Base-by-base conservation (phyloP, 2,113 vertebrate genomes). In the Malurus alboscapulatus region DNA sequence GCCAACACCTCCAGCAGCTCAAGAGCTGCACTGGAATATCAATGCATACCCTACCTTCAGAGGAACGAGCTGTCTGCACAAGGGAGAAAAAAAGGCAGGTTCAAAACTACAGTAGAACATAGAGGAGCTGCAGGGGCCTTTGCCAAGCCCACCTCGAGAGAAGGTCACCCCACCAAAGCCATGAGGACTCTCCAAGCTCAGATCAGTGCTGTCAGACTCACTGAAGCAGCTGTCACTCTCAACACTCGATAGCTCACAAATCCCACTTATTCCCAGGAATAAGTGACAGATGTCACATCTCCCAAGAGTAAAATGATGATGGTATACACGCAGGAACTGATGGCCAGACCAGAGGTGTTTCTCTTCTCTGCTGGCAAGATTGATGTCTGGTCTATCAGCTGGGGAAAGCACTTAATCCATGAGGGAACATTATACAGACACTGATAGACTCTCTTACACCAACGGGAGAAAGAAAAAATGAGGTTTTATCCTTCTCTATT, bases 41-140 rank as follows among this genome's bases (percentile, higher is more conserved):
- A 82, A 48, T 8, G n/a, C 38, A 44, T 4, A 30, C 25, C 44
- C 25, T 16, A 20, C 4, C 66, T 75, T 25, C 61, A 65, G 58
- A 59, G 19, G 74, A 95, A 87, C 1, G 0, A 53, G 53, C 53
- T 78, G 57, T 10, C 47, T 44, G 84, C 17, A 67, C 0, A 0
- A 66, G 55, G 8, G 14, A 77, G 42, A 5, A 44, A 38, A 34
- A 74, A 88, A 63, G 61, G 62, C 36, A 89, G 66, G 66, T 58
- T 82, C 32, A 0, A 1, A 67, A 36, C 6, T 7, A 10, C 27
- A 24, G 55, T 0, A 44, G 40, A 55, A 29, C 26, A 18, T 0
- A 13, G 21, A 36, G 74, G 67, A 72, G 69, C 47, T n/a, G 48
- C 12, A 51, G 89, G 3, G 6, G 27, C 38, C 58, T 54, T 34